phyloP scores from a whole-genome alignment of 2,888 invertebrate species.

The Amphimallon solstitiale region DNA sequence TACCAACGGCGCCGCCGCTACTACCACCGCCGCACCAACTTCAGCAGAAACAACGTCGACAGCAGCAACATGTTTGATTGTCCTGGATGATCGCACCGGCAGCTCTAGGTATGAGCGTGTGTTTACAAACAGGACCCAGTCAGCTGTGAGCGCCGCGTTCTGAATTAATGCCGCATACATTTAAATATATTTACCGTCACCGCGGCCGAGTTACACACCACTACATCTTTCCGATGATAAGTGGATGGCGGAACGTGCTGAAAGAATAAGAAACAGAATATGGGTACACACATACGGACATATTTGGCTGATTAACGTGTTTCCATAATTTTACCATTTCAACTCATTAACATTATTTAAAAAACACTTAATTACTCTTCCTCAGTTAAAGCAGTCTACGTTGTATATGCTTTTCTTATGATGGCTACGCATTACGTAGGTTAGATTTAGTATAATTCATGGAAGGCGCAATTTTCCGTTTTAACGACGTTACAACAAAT shows the following conservation, averaged over 20 bases:
- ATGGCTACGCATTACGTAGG: too few relatives aligned
- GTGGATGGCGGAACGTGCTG: neutral
- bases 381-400: too few relatives aligned
- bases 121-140: slow-evolving; percentile 65
- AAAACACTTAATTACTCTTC: too few relatives aligned
- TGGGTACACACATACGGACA: neutral
- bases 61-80: slow-evolving; percentile 39
- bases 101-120: slow-evolving; percentile 49
- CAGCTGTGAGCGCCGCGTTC: slow-evolving; percentile 64
- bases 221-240: slow-evolving; percentile 20
- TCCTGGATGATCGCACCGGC: slow-evolving; percentile 41
- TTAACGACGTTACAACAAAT: too few relatives aligned
- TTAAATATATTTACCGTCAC: slow-evolving; percentile 63
- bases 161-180: slow-evolving; percentile 66
- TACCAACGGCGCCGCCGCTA: slow-evolving; percentile 24
- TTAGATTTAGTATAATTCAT: too few relatives aligned
- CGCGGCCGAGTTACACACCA: slow-evolving; percentile 23
- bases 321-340: too few relatives aligned
- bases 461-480: too few relatives aligned
- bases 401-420: too few relatives aligned
- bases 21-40: slow-evolving; percentile 29
- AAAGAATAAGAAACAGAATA: slow-evolving; percentile 5
- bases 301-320: too few relatives aligned
- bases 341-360: too few relatives aligned
- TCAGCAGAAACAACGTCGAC: slow-evolving; percentile 34